Evolutionary conservation across 2,888 invertebrate species (phyloP), one percentile per base, ranked within the genome.

Genomic region (Bembecia ichneumoniformis): DNA sequence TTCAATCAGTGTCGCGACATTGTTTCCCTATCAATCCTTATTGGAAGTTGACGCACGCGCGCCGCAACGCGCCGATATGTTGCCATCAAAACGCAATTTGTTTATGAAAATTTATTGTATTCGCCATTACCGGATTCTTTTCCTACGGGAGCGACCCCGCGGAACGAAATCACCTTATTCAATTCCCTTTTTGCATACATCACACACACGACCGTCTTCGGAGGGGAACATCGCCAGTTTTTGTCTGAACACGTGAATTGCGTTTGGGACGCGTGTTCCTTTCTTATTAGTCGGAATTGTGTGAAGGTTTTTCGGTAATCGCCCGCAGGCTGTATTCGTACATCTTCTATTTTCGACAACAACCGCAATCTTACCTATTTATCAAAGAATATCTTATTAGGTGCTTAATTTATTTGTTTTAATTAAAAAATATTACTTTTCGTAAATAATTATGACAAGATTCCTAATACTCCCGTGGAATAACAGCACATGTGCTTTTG

Each of bases 71-170:
- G 74, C 77, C 77, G 77, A 75, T 77, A 74, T 68, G 65, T 73
- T 72, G 74, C 83, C 86, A 87, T 87, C 87, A 87, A 87, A 87
- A 76, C 77, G 83, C 84, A 84, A 87, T 87, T 87, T 87, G 87
- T 87, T 87, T 87, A 87, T 87, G 87, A 87, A 87, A 87, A 87
- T 87, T 87, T 87, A 87, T 87, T 84, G 86, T 86, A 87, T 86
- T 86, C 77, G 78, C 84, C 84, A 86, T 87, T 86, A 87, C 86
- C 78, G 78, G 79, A 80, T 84, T 84, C 82, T 83, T 84, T 82
- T 83, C 86, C 84, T 81, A 63, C 77, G 82, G 79, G 80, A 78
- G 75, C 82, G 79, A 78, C 78, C 75, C 80, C 77, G 77, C 71
- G 78, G 76, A 80, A 79, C 82, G 71, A 86, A 86, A 87, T 87